These are phyloP conservation scores for Diplodus sargus DNA, from an alignment of 2,797 vertebrate genomes.

Conservation along the genomic window DNA sequence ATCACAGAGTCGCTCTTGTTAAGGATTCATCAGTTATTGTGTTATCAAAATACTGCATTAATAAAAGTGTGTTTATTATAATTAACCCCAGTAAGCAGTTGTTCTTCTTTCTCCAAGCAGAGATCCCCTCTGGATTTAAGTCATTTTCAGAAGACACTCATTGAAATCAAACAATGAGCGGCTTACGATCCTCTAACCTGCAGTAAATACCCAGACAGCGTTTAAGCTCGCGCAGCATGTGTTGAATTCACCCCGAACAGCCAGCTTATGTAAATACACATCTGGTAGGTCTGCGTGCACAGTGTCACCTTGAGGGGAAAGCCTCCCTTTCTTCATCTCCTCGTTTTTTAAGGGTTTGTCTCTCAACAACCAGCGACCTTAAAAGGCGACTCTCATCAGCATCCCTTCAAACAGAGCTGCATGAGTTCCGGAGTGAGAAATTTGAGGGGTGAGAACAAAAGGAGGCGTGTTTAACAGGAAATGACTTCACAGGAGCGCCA, in stretches of 20 bases:
- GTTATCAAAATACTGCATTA: background rate
- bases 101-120: constrained; percentile 16
- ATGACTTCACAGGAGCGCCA: no score
- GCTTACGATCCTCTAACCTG: constrained; percentile 45
- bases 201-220: constrained; percentile 35
- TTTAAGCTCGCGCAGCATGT: constrained; percentile 37
- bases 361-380: background rate
- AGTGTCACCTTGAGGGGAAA: constrained; percentile 37
- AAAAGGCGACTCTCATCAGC: background rate
- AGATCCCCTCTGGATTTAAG: constrained; percentile 19
- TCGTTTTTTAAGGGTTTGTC: background rate
- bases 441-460: no score
- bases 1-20: no score
- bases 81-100: constrained; percentile 1
- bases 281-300: constrained; percentile 41
- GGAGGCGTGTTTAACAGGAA: no score
- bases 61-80: background rate
- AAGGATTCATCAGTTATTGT: background rate
- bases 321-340: constrained; percentile 7
- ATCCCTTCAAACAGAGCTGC: background rate
- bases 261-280: constrained; percentile 60
- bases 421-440: background rate
- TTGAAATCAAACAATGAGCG: constrained; percentile 23
- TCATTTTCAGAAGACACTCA: constrained; percentile 20
- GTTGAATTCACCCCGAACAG: constrained; percentile 25